Base-by-base conservation (phyloP, 2,888 invertebrate species). In the Cephus pygmeus region DNA sequence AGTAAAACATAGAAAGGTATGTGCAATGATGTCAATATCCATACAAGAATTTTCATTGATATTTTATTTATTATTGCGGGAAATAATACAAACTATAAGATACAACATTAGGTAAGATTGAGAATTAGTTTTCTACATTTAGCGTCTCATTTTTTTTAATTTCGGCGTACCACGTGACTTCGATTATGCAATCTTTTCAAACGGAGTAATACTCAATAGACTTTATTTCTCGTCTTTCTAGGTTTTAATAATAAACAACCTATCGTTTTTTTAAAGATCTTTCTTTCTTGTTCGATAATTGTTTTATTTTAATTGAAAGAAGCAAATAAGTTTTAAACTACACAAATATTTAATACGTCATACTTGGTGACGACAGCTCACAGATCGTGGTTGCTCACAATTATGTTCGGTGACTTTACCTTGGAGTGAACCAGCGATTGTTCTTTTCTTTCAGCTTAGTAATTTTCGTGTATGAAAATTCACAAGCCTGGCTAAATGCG, bases 1-100 rank as follows among this genome's bases (percentile, higher is more conserved):
- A 75, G 78, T 86, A 56, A 84, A 84, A 33, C 83, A 75, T 75
- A 82, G 88, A 78, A 87, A 87, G 85, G 87, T 87, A 80, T 69
- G 85, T 85, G 75, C 23, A 23, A 23, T 23, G 56, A 56, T 56
- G 9, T 56, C 0, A 23, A 56, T 23, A 23, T 56, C 23, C 9
- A 23, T 9, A 23, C 1, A 56, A 56, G 9, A 56, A 9, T 23
- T 56, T 56, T 56, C 56, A 23, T 23, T 56, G 56, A 23, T 9
- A 1, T 23, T 56, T 56, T 56, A 23, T 56, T 36, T 36, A 35
- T 40, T 15, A 15, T 23, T 23, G 23, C 56, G 56, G 9, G 9
- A 56, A 56, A 23, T 23, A 56, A 56, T 23, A 40, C 40, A 2
- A 15, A 6, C 1, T 4, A 0, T 40, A 40, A 40, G 6, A 40